Evolutionary conservation across 2,888 invertebrate genomes (phyloP).

Genomic region (Cheilosia variabilis): DNA sequence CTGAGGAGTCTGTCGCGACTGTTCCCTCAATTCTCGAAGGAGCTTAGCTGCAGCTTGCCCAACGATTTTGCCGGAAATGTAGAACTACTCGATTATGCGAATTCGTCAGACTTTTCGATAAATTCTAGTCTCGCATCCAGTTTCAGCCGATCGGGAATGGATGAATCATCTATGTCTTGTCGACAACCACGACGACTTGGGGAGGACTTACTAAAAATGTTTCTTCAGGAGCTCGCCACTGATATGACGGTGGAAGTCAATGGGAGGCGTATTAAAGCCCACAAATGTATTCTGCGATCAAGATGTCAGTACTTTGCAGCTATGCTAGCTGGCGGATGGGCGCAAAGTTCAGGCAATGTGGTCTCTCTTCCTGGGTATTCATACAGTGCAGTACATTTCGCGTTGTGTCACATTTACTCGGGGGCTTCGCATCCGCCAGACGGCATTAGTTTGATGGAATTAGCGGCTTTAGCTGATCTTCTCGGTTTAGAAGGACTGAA

Average conservation of each 20-base stretch:
- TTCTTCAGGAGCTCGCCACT: constrained; percentile 94
- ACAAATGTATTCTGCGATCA: constrained; percentile 95
- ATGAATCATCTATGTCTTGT: constrained; percentile 84
- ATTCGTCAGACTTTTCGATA: constrained; percentile 85
- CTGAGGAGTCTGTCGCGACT: constrained; percentile 86
- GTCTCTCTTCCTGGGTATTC: constrained; percentile 93
- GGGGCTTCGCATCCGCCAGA: constrained; percentile 95
- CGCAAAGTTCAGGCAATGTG: constrained; percentile 91
- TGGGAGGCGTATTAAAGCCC: constrained; percentile 92
- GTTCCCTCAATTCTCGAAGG: constrained; percentile 86
- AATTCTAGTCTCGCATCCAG: constrained; percentile 86
- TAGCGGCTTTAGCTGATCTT: constrained; percentile 95
- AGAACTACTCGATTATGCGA: constrained; percentile 84
- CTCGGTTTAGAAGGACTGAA: constrained; percentile 95
- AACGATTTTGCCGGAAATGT: constrained; percentile 79
- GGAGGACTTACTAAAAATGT: constrained; percentile 95
- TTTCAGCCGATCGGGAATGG: constrained; percentile 85
- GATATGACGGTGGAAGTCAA: constrained; percentile 94
- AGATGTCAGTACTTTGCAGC: constrained; percentile 97
- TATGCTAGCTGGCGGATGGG: constrained; percentile 93
- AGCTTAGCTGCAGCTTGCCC: constrained; percentile 83
- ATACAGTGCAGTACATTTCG: constrained; percentile 94
- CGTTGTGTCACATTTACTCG: constrained; percentile 96
- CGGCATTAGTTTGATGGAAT: constrained; percentile 92
- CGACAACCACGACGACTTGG: constrained; percentile 88